phyloP scores from a whole-genome alignment of 2,113 vertebrate species.

The Corythoichthys haematopterus region DNA sequence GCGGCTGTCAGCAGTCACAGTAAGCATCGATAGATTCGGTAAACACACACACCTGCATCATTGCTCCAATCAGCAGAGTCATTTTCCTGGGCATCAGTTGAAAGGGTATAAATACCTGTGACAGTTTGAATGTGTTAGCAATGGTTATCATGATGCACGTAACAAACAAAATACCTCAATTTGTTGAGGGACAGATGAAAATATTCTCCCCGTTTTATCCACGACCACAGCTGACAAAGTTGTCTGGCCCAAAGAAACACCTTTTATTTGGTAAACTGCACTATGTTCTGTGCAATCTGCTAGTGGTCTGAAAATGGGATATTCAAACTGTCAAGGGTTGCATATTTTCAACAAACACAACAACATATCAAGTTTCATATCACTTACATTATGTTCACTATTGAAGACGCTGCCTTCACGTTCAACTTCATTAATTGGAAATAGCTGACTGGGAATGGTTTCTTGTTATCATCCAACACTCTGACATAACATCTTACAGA shows the following conservation, averaged over 20 bases:
- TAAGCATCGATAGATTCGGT: conserved; percentile 1
- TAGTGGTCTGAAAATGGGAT: conserved; percentile 63
- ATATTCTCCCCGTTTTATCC: conserved; percentile 75
- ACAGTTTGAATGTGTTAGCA: background rate
- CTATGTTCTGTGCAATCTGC: conserved; percentile 78
- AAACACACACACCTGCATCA: conserved; percentile 82
- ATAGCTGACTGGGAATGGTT: conserved; percentile 83
- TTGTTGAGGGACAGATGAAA: conserved; percentile 81
- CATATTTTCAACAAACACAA: background rate
- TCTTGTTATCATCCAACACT: conserved; percentile 84
- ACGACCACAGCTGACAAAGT: conserved; percentile 78
- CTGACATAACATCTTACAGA: conserved; percentile 84
- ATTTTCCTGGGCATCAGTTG: conserved; percentile 84
- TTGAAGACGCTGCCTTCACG: conserved; percentile 80
- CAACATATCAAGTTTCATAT: background rate
- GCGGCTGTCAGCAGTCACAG: conserved; percentile 15
- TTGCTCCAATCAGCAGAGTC: conserved; percentile 84
- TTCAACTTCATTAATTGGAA: conserved; percentile 86
- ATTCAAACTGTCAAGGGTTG: conserved; percentile 5
- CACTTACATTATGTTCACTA: conserved; percentile 85
- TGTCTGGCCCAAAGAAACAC: conserved; percentile 82
- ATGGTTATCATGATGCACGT: background rate
- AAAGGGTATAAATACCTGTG: conserved; percentile 91
- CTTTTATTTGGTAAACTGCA: conserved; percentile 79
- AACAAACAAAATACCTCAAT: conserved; percentile 78